phyloP scores from a whole-genome alignment of 37 sponge, comb jelly and placozoan species.

The Crambe crambe region DNA sequence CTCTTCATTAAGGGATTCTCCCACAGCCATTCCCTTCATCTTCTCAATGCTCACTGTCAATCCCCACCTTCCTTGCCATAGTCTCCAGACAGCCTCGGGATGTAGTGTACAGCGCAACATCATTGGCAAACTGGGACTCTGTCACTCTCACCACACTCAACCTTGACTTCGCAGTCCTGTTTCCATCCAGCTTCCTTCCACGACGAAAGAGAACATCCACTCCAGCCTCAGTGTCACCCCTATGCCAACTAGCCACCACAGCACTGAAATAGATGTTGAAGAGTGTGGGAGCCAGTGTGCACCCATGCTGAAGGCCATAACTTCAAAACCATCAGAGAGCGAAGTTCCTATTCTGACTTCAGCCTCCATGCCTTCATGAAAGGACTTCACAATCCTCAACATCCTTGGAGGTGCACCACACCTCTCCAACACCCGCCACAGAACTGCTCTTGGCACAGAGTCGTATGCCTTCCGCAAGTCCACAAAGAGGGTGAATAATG shows the following conservation, averaged over 20 bases:
- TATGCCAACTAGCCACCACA: background rate
- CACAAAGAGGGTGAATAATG: background rate
- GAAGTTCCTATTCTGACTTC: background rate
- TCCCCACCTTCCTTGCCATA: background rate
- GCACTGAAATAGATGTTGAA: constrained; percentile 10
- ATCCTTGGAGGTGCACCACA: constrained; percentile 1
- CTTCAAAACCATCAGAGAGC: too few relatives aligned
- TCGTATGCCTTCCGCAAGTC: background rate
- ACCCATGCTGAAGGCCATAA: too few relatives aligned
- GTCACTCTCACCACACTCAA: constrained; percentile 3
- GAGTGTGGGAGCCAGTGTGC: constrained; percentile 13
- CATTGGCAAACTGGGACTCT: constrained; percentile 31
- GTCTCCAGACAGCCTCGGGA: background rate
- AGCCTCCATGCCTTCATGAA: background rate
- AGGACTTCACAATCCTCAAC: background rate
- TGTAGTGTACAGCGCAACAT: background rate
- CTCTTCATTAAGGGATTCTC: background rate
- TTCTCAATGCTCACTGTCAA: background rate
- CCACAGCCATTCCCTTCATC: background rate
- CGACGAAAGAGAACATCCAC: constrained; percentile 3
- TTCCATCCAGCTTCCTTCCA: constrained; percentile 27
- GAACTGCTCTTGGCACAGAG: constrained; percentile 1
- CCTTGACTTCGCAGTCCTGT: constrained; percentile 15
- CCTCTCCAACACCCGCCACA: constrained; percentile 8
- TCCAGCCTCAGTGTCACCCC: background rate